Conservation (phyloP, 1,140 invertebrate genomes). For the Galleria mellonella region DNA sequence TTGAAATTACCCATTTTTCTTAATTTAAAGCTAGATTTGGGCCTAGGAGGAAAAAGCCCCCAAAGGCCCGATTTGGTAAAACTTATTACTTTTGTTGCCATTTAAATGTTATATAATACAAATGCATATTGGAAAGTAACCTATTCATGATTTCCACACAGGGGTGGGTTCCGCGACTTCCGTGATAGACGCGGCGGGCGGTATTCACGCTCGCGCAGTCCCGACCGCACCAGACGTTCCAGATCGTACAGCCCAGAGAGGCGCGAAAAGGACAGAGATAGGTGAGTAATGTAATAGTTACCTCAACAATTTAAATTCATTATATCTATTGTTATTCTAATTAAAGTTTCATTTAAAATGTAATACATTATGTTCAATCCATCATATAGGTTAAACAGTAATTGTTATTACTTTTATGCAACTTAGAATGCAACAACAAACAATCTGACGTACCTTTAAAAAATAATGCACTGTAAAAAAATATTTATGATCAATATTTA, state of each 20-base stretch:
- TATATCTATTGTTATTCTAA: background rate
- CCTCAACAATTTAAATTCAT: background rate
- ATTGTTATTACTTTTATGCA: too few relatives aligned
- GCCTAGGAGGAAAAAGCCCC: too few relatives aligned
- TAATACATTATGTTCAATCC: background rate
- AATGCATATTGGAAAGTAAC: too few relatives aligned
- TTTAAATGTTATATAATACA: too few relatives aligned
- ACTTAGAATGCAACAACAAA: too few relatives aligned
- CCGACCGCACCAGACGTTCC: slow-evolving; percentile 66
- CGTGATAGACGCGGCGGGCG: slow-evolving; percentile 76
- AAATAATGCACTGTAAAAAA: too few relatives aligned
- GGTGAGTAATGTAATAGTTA: slow-evolving; percentile 28
- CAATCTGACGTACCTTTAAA: too few relatives aligned
- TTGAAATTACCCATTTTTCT: too few relatives aligned
- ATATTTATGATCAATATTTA: slow-evolving; percentile 1
- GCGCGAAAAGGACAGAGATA: slow-evolving; percentile 67
- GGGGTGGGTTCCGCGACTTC: slow-evolving; percentile 79
- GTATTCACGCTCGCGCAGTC: slow-evolving; percentile 66
- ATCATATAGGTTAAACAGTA: too few relatives aligned
- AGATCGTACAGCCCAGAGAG: slow-evolving; percentile 76
- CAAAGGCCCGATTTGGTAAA: too few relatives aligned
- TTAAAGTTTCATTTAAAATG: background rate
- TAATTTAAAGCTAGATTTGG: too few relatives aligned
- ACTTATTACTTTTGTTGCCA: too few relatives aligned
- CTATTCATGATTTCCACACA: slow-evolving; percentile 6